These are phyloP conservation scores for Labeo calbasu DNA, from an alignment of 2,797 vertebrate species.

Conservation along the genomic window DNA sequence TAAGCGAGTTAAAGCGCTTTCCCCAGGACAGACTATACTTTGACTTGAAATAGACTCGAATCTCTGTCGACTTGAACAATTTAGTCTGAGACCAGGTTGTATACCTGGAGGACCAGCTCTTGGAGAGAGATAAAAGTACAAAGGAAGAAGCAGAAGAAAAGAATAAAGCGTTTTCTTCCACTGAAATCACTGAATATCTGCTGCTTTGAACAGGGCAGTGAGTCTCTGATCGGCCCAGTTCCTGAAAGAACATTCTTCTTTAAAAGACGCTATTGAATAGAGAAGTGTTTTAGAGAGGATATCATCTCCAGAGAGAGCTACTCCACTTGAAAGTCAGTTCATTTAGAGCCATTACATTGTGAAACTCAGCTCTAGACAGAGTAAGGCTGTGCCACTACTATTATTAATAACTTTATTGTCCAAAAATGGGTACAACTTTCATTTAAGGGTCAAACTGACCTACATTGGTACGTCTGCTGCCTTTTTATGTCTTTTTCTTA, in stretches of 20 bases:
- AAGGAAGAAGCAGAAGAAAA: constrained; percentile 48
- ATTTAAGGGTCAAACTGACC: background rate
- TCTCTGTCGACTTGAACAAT: background rate
- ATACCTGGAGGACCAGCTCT: constrained; percentile 25
- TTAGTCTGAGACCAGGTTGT: constrained; percentile 7
- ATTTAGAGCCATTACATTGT: constrained; percentile 5
- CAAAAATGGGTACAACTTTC: background rate
- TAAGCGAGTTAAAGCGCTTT: background rate
- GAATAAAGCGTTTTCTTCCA: constrained; percentile 41
- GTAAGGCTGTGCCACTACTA: background rate
- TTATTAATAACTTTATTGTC: background rate
- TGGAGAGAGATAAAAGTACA: constrained; percentile 7
- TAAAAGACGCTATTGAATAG: background rate
- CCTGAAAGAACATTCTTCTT: constrained; percentile 13
- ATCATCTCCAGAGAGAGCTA: constrained; percentile 6
- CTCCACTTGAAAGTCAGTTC: constrained; percentile 3
- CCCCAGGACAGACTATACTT: background rate
- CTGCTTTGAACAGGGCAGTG: constrained; percentile 23
- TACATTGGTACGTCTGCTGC: background rate
- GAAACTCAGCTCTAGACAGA: background rate
- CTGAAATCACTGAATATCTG: constrained; percentile 45
- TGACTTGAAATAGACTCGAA: background rate
- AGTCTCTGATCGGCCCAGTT: constrained; percentile 30
- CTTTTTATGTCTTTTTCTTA: background rate
- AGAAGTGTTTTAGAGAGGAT: constrained; percentile 14